These are phyloP conservation scores for Leucoraja ocellata DNA, from an alignment of 2,797 vertebrate genomes.

Conservation along the genomic window DNA sequence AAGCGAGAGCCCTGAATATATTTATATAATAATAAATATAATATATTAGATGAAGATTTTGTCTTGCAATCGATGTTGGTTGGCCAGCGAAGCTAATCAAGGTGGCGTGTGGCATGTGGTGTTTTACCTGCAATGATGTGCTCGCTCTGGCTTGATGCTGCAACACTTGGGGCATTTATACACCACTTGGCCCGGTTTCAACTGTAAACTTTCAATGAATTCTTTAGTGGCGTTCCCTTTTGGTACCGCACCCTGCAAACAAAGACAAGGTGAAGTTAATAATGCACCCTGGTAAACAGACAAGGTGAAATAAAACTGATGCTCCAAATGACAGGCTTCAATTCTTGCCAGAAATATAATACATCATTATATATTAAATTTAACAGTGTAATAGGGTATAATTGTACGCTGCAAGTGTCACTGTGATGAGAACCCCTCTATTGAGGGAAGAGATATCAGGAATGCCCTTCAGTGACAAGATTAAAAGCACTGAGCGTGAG, in stretches of 20 bases:
- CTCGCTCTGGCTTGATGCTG: conserved; percentile 95
- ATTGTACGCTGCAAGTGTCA: background rate
- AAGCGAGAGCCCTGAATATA: too few relatives aligned
- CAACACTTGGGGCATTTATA: conserved; percentile 98
- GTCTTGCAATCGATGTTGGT: too few relatives aligned
- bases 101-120: too few relatives aligned
- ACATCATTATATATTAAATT: background rate
- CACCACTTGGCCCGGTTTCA: conserved; percentile 94
- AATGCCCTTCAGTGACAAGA: background rate
- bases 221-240: conserved; percentile 98
- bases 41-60: too few relatives aligned
- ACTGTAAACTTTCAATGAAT: conserved; percentile 93
- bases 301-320: background rate
- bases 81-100: too few relatives aligned
- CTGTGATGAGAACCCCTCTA: too few relatives aligned
- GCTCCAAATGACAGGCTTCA: background rate
- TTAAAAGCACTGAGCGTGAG: background rate
- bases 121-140: conserved; percentile 93
- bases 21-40: too few relatives aligned
- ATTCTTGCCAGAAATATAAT: too few relatives aligned
- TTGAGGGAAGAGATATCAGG: background rate
- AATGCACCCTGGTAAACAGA: conserved; percentile 59
- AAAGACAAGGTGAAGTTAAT: background rate
- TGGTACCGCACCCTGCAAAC: conserved; percentile 80
- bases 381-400: background rate